Base-by-base conservation (phyloP, 2,113 vertebrate genomes). In the Poecile atricapillus region DNA sequence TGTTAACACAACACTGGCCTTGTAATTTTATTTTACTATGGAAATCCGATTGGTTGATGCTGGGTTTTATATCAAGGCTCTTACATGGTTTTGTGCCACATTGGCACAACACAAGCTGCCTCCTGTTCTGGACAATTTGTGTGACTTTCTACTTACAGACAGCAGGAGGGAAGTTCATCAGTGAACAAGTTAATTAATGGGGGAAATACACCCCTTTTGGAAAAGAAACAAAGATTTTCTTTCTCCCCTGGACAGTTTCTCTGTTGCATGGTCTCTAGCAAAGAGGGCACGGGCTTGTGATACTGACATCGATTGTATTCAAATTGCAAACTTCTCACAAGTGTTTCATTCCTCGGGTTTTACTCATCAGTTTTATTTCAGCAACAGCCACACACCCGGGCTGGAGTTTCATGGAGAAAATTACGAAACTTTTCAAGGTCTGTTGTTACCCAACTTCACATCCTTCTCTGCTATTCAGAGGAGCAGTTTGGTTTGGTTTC, bases 231-330 rank as follows among this genome's bases (percentile, higher is more conserved):
- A 43, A 71, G 23, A 22, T 90, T 71, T 62, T 69, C 13, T 39
- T 81, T 39, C 44, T 64, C 35, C 52, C 47, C 56, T 79, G 75
- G 49, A 92, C 90, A 37, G 28, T 96, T 97, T 92, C 69, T 95
- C 59, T 95, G 78, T 96, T 98, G 96, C 96, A 97, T 96, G 97
- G 91, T 95, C 78, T 97, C 88, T 77, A 24, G 71, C 92, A 83
- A 90, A 91, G 73, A 96, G 41, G 89, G 95, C 96, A 96, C 92
- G 97, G 80, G 63, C 22, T 91, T 93, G 79, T 79, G 69, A 82
- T 60, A 75, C 63, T 73, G 94, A 93, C 89, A 96, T 86, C 81
- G 17, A 9, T 63, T 94, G 77, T 94, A 69, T 90, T 92, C 89
- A 49, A 49, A 69, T 35, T 73, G 85, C 47, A 60, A 13, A 15